These are phyloP conservation scores for Hydrolagus affinis DNA, from an alignment of 2,113 vertebrate species.

Conservation along the genomic window DNA sequence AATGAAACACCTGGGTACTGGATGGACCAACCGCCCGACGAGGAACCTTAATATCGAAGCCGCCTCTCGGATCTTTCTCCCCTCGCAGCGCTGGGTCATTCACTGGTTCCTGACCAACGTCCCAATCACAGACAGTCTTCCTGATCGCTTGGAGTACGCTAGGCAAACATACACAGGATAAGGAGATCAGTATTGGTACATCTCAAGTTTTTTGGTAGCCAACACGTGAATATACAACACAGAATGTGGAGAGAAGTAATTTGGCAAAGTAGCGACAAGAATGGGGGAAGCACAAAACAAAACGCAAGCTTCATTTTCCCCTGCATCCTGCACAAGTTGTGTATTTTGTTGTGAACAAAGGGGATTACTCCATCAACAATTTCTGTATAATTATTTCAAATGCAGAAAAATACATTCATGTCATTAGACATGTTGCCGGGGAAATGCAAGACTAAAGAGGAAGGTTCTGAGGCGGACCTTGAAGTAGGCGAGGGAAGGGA, in stretches of 20 bases:
- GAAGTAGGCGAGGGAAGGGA: no score
- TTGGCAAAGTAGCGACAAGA: no score
- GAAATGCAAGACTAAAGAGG: no score
- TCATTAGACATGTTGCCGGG: no score
- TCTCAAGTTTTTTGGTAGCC: neutral
- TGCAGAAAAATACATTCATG: no score
- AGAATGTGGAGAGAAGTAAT: neutral
- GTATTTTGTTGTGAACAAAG: no score
- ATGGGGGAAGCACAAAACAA: no score
- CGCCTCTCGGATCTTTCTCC: slow-evolving; percentile 81
- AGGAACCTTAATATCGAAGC: slow-evolving; percentile 80
- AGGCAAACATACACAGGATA: slow-evolving; percentile 33
- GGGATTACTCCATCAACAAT: no score
- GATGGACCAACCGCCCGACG: slow-evolving; percentile 77
- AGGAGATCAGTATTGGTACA: neutral
- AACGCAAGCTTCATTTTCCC: no score
- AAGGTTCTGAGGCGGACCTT: no score
- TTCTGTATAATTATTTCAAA: no score
- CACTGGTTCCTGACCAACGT: slow-evolving; percentile 67
- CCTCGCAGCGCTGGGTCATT: slow-evolving; percentile 75
- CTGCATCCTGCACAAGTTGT: no score
- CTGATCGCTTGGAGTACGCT: slow-evolving; percentile 81
- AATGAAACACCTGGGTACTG: slow-evolving; percentile 70
- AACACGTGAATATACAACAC: neutral
- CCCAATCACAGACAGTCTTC: slow-evolving; percentile 82